Evolutionary conservation across 1,140 invertebrate species (phyloP).

Genomic region (Physella acuta): DNA sequence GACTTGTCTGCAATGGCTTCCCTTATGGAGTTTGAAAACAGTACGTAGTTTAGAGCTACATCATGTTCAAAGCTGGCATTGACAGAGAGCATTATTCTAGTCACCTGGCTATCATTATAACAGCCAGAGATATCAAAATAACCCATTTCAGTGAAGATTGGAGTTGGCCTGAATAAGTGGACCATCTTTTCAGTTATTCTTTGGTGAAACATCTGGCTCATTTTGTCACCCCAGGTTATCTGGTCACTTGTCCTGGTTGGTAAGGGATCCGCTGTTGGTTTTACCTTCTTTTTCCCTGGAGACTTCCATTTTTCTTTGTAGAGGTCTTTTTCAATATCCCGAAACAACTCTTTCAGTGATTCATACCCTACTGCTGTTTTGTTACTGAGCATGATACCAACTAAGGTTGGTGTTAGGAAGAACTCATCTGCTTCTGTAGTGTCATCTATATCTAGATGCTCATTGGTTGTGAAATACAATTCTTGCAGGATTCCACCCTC

Average conservation of each 20-base stretch:
- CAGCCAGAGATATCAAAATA: slow-evolving; percentile 16
- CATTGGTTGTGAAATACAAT: slow-evolving; percentile 13
- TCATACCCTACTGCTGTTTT: background rate
- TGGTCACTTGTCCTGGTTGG: slow-evolving; percentile 6
- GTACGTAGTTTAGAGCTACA: background rate
- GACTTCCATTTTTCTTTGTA: background rate
- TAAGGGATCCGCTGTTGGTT: background rate
- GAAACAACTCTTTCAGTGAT: background rate
- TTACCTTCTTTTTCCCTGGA: background rate
- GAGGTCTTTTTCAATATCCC: background rate
- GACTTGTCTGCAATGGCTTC: slow-evolving; percentile 2
- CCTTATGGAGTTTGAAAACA: slow-evolving; percentile 5
- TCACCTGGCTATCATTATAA: background rate
- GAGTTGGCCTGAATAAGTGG: slow-evolving; percentile 5
- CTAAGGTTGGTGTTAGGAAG: background rate
- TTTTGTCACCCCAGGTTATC: background rate
- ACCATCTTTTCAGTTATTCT: background rate
- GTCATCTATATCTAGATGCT: too few relatives aligned
- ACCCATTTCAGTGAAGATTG: background rate
- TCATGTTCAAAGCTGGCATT: slow-evolving; percentile 1
- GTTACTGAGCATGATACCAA: slow-evolving; percentile 18
- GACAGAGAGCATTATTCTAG: slow-evolving; percentile 3
- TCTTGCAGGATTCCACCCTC: background rate
- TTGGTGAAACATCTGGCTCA: slow-evolving; percentile 1
- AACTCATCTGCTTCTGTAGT: too few relatives aligned